These are phyloP conservation scores for Todiramphus chloris DNA, from an alignment of 2,113 vertebrate genomes.

Conservation along the genomic window DNA sequence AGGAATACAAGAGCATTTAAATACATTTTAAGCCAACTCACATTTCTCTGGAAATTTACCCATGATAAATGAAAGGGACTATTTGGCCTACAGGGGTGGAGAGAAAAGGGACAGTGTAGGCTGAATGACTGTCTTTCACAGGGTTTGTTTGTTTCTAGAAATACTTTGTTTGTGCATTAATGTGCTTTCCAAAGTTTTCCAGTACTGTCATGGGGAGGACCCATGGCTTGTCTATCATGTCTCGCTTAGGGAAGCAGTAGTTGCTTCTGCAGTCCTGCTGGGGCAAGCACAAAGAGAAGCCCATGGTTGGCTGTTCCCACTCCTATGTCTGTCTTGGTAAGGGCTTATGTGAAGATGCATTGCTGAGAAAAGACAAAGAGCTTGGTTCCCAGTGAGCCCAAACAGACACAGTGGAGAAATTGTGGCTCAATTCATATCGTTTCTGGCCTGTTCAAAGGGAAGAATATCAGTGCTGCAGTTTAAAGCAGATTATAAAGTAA, in stretches of 20 bases:
- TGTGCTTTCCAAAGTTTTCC: not conserved
- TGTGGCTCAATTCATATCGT: rapidly evolving
- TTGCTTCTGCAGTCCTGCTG: not conserved
- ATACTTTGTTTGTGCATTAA: not conserved
- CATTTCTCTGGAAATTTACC: not conserved
- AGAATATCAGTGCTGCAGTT: not conserved
- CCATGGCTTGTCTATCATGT: not conserved
- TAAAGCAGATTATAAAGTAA: not conserved
- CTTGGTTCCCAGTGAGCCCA: not conserved
- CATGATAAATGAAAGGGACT: not conserved
- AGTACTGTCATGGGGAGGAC: too few species aligned
- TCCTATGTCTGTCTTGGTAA: rapidly evolving
- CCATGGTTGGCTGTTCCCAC: rapidly evolving
- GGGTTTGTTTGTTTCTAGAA: not conserved
- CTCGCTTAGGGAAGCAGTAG: not conserved
- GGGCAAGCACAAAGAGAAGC: rapidly evolving
- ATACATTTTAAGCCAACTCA: not conserved
- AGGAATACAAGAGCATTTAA: not conserved
- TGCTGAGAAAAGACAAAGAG: not conserved
- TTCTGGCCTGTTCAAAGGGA: not conserved
- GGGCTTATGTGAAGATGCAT: not conserved
- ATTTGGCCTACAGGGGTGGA: not conserved
- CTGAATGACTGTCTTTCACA: not conserved
- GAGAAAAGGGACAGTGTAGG: not conserved
- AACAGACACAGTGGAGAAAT: rapidly evolving